These are phyloP conservation scores for Phymanthus crucifer DNA, from an alignment of 92 coral and sea anemone species.

Conservation along the genomic window DNA sequence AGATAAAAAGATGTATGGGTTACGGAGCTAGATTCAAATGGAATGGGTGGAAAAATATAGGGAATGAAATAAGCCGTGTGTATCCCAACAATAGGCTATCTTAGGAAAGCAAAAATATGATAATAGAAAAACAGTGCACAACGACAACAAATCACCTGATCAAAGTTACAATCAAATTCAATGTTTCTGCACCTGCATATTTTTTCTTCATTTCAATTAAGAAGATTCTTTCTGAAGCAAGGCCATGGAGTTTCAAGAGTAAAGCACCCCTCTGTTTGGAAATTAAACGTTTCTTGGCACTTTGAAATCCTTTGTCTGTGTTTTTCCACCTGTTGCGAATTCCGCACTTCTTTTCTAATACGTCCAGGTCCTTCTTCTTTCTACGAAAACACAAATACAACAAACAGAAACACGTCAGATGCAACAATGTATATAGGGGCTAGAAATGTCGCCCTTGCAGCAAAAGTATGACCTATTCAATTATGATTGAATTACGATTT, in stretches of 20 bases:
- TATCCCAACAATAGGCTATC: no score
- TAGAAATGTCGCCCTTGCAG: background rate
- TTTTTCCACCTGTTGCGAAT: background rate
- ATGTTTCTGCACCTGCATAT: background rate
- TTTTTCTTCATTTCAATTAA: background rate
- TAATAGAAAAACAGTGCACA: background rate
- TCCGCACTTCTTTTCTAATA: background rate
- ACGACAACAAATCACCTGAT: no score
- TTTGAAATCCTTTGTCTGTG: background rate
- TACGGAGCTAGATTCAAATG: no score
- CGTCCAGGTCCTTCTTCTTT: background rate
- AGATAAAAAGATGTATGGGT: no score
- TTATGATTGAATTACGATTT: no score
- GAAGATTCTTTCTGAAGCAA: background rate
- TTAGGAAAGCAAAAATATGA: no score
- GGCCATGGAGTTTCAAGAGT: background rate
- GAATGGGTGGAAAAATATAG: no score
- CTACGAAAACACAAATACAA: background rate
- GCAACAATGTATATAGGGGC: background rate
- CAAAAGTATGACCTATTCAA: background rate
- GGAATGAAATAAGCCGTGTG: no score
- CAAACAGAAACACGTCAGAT: background rate
- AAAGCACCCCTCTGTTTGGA: background rate
- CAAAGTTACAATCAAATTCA: background rate
- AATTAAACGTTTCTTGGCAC: background rate